Percentiles rank a stretch among this genome's conserved stretches.
Evolutionary conservation across 37 sponge, comb jelly and placozoan species (phyloP).

Genomic region (Aplysina aerophoba): DNA sequence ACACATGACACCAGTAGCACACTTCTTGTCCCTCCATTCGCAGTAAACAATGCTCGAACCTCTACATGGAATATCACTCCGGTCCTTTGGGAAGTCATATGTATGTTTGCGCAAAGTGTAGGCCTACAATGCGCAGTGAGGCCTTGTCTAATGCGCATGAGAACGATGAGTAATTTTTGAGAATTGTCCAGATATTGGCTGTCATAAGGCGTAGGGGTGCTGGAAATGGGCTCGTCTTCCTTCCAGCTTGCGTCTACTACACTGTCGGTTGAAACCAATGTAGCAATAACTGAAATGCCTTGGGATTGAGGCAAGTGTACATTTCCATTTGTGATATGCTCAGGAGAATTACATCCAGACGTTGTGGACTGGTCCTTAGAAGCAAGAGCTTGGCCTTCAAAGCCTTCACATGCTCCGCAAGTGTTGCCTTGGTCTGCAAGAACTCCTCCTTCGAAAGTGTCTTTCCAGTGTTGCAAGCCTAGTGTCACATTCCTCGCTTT

Average conservation of each 20-base stretch:
- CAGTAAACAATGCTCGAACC: too few species aligned
- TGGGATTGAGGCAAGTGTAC: not conserved
- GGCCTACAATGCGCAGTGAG: conserved; percentile 20
- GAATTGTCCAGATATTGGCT: not conserved
- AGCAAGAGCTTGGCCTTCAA: not conserved
- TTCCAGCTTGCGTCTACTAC: not conserved
- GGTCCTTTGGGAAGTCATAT: not conserved
- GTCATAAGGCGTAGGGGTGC: not conserved
- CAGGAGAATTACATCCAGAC: not conserved
- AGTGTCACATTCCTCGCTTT: not conserved
- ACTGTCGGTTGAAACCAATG: not conserved
- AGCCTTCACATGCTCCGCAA: not conserved
- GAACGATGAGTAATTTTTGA: conserved; percentile 1
- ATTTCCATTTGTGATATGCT: not conserved
- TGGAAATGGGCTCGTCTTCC: not conserved
- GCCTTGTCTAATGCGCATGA: not conserved
- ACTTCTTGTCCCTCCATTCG: too few species aligned
- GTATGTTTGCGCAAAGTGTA: conserved; percentile 27
- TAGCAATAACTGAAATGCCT: not conserved
- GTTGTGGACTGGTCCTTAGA: conserved; percentile 2
- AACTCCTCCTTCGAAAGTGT: not conserved
- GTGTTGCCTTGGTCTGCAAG: not conserved
- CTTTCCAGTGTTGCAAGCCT: not conserved
- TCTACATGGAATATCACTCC: too few species aligned
- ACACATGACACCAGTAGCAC: too few species aligned